Base-by-base conservation (phyloP, 2,797 vertebrate genomes). In the Anolis apletophallus region DNA sequence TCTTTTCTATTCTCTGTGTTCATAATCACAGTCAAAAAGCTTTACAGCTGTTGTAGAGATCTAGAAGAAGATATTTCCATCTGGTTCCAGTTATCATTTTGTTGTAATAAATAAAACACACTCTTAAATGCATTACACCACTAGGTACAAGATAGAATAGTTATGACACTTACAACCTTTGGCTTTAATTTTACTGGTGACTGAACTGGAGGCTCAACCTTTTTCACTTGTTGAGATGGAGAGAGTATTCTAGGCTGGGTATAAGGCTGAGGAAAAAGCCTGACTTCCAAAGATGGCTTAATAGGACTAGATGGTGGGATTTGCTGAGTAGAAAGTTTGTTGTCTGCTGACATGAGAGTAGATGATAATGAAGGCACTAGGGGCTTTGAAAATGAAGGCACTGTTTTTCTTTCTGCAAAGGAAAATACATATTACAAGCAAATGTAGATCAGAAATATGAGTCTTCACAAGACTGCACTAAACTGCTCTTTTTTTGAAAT, bases 281-380 rank as follows among this genome's bases (percentile, higher is more conserved):
- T 97, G 10, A 95, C 95, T 93, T 96, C 96, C 94, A 97, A 92
- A 29, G 96, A 93, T 85, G 97, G 96, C 94, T 96, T 93, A 71
- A 94, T 92, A 0, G 97, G 97, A 88, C 97, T 98, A 95, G 96
- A 93, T 16, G 97, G 97, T 90, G 98, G 97, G 96, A 97, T 98
- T 89, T 95, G 97, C 0, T 85, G 93, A 89, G 92, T 90, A 83
- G 95, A 88, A 76, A 88, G 95, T 91, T 97, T 98, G 96, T 96
- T 97, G 95, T 98, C 98, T 52, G 87, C 89, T 71, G 96, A 78
- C 74, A 96, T 93, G 78, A 96, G 94, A 92, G 96, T 97, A 88
- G 95, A 96, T 91, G 96, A 95, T 91, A 97, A 94, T 90, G 97
- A 99, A 99, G 98, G 98, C 98, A 99, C 98, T 96, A 98, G 96